These are phyloP conservation scores for Anthoscopus minutus DNA, from an alignment of 2,113 vertebrate genomes.

Conservation along the genomic window DNA sequence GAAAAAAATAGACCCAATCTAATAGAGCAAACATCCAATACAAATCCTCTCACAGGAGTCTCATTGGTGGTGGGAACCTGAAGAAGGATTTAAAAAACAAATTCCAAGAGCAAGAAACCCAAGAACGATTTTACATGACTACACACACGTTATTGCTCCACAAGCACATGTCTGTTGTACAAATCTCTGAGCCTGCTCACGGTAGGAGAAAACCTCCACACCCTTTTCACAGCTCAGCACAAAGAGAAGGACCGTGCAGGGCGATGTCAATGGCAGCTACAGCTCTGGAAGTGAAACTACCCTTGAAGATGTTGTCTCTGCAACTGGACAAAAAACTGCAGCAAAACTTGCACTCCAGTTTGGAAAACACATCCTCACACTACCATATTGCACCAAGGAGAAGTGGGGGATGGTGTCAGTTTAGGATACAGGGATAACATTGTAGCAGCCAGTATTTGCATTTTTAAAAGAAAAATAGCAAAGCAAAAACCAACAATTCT, in stretches of 20 bases:
- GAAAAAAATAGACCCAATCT: background rate
- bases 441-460: accelerated
- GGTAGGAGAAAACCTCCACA: background rate
- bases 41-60: background rate
- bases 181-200: background rate
- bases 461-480: background rate
- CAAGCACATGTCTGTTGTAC: background rate
- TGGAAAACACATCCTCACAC: background rate
- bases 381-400: accelerated
- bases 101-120: background rate
- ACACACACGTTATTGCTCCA: background rate
- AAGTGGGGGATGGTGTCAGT: background rate
- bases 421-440: background rate
- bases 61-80: background rate
- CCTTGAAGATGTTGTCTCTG: background rate
- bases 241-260: background rate
- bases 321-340: background rate
- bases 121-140: accelerated
- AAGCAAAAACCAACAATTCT: background rate
- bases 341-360: background rate
- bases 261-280: background rate
- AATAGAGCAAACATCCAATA: background rate
- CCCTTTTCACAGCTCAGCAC: background rate
- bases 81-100: background rate
- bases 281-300: background rate